Conservation (phyloP, 1,140 invertebrate species). For the Heliconius congener region DNA sequence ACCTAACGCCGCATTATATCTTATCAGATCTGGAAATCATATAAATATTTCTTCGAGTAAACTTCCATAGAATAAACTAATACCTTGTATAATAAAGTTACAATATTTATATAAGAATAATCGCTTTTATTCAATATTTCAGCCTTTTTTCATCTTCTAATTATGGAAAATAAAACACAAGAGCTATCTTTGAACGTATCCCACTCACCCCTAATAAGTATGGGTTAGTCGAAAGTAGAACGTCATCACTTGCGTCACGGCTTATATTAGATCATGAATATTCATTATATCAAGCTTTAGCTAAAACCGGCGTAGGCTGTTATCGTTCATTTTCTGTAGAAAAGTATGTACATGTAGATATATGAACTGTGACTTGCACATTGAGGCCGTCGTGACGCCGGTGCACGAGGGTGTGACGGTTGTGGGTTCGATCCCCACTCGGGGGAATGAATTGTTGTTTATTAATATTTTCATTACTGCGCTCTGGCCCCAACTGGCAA, state of each 20-base stretch:
- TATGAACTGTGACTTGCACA: neutral
- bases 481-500: too few relatives aligned
- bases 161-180: neutral
- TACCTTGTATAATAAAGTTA: too few relatives aligned
- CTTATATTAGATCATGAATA: neutral
- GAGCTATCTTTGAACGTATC: neutral
- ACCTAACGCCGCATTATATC: too few relatives aligned
- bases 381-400: too few relatives aligned
- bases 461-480: too few relatives aligned
- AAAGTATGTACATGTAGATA: neutral
- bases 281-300: neutral
- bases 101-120: neutral
- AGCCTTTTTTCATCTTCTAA: neutral
- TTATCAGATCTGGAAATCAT: too few relatives aligned
- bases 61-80: too few relatives aligned
- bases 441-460: too few relatives aligned
- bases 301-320: constrained; percentile 3
- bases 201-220: neutral
- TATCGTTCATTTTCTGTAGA: neutral
- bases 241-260: neutral
- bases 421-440: too few relatives aligned
- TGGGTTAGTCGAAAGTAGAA: neutral
- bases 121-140: neutral
- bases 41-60: too few relatives aligned
- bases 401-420: too few relatives aligned